phyloP scores from a whole-genome alignment of 2,113 vertebrate genomes.

The Clupea harengus region DNA sequence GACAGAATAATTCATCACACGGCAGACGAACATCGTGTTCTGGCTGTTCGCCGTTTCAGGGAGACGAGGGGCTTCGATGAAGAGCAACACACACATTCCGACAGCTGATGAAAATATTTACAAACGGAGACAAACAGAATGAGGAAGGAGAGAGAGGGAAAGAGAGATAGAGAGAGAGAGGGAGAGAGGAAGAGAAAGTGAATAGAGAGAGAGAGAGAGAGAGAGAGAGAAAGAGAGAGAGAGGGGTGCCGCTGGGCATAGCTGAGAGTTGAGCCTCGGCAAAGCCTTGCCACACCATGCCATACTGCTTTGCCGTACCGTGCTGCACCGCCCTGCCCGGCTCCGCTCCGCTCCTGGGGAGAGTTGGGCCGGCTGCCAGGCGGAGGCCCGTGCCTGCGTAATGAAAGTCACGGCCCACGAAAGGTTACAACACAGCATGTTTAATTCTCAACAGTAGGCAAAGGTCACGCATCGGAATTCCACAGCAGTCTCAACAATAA shows the following conservation, averaged over 20 bases:
- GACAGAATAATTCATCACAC: slow-evolving; percentile 31
- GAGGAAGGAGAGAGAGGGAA: slow-evolving; percentile 32
- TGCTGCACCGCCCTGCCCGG: neutral
- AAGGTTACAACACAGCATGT: slow-evolving; percentile 71
- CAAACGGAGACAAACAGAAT: slow-evolving; percentile 48
- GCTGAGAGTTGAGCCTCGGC: neutral
- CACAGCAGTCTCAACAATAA: slow-evolving; percentile 64
- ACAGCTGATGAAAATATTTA: slow-evolving; percentile 56
- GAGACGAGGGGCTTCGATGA: slow-evolving; percentile 31
- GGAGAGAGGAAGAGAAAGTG: slow-evolving; percentile 22
- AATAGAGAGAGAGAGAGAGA: slow-evolving; percentile 32
- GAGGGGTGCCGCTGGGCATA: neutral
- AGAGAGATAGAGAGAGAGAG: neutral
- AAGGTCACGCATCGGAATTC: slow-evolving; percentile 73
- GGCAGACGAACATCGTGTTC: slow-evolving; percentile 22
- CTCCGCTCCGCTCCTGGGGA: neutral
- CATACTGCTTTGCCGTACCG: neutral
- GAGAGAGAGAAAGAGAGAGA: neutral
- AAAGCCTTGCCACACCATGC: too few species aligned
- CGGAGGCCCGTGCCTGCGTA: slow-evolving; percentile 50
- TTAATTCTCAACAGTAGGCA: slow-evolving; percentile 72
- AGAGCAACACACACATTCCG: slow-evolving; percentile 34
- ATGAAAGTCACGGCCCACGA: slow-evolving; percentile 64
- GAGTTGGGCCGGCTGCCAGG: slow-evolving; percentile 46
- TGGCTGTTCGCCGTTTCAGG: slow-evolving; percentile 42